Conservation (phyloP, 1,140 invertebrate genomes). For the Drosophila bocqueti region DNA sequence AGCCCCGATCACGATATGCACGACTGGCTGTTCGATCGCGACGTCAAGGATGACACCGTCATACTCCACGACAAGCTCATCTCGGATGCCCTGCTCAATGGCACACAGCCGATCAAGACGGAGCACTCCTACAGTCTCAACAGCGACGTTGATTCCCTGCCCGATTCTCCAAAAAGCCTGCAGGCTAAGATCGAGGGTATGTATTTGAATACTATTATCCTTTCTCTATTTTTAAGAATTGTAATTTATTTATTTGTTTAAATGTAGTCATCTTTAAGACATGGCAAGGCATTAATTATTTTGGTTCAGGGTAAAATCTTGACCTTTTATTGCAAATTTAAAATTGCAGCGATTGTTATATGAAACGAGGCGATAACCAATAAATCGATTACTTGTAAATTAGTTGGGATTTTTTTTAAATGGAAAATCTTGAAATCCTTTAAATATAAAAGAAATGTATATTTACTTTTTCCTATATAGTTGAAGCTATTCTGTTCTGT, state of each 20-base stretch:
- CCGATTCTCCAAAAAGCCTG: slow-evolving; percentile 87
- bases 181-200: slow-evolving; percentile 89
- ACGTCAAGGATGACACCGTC: slow-evolving; percentile 86
- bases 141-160: slow-evolving; percentile 89
- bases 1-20: slow-evolving; percentile 86
- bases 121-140: slow-evolving; percentile 93
- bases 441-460: too few relatives aligned
- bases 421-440: too few relatives aligned
- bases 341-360: background rate
- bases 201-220: slow-evolving; percentile 33
- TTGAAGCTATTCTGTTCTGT: too few relatives aligned
- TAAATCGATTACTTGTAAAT: background rate
- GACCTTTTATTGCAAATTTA: background rate
- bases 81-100: slow-evolving; percentile 92
- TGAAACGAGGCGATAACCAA: background rate
- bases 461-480: too few relatives aligned
- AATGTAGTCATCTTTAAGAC: background rate
- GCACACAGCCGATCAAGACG: slow-evolving; percentile 92
- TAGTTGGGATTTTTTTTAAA: too few relatives aligned
- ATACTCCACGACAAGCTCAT: slow-evolving; percentile 95
- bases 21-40: slow-evolving; percentile 87
- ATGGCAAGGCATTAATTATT: background rate
- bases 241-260: background rate
- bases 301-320: background rate
- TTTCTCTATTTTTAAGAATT: background rate